Conservation (phyloP, 1,140 invertebrate species). For the Zaprionus gabonicus region DNA sequence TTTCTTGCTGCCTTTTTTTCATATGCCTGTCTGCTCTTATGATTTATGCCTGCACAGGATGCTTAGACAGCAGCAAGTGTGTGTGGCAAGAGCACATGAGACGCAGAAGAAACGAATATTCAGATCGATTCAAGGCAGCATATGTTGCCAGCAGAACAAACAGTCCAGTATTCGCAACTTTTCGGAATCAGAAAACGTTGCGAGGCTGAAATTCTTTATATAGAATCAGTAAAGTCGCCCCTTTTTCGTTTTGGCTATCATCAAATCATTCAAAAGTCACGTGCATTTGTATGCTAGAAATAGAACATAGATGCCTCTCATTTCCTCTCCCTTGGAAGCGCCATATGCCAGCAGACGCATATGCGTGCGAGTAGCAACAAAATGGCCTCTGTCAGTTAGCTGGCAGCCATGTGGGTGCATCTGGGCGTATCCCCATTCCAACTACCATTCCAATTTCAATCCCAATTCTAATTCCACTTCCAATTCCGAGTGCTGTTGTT, state of each 20-base stretch:
- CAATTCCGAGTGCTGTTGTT: conserved; percentile 47
- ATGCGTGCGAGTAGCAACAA: conserved; percentile 22
- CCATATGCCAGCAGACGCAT: conserved; percentile 43
- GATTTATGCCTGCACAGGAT: conserved; percentile 70
- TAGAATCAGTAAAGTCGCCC: not conserved
- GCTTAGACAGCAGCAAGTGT: conserved; percentile 63
- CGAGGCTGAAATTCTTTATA: not conserved
- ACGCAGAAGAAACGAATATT: conserved; percentile 35
- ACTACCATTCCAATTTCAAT: not conserved
- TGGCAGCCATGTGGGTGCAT: conserved; percentile 29
- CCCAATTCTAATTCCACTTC: conserved; percentile 14
- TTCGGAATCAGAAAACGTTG: not conserved
- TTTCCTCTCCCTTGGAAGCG: not conserved
- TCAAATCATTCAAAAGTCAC: conserved; percentile 62
- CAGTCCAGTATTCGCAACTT: not conserved
- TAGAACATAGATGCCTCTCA: conserved; percentile 46
- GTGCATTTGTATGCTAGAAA: conserved; percentile 61
- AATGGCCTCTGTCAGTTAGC: conserved; percentile 43
- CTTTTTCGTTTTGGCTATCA: conserved; percentile 1
- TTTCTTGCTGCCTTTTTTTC: conserved; percentile 15
- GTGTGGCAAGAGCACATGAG: conserved; percentile 46
- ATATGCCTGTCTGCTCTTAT: conserved; percentile 53
- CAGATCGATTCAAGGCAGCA: conserved; percentile 32
- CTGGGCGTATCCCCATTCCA: conserved; percentile 3
- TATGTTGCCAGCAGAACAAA: conserved; percentile 17